These are phyloP conservation scores for Aradophagus sp. DNA, from an alignment of 1,140 invertebrate genomes.

Conservation along the genomic window DNA sequence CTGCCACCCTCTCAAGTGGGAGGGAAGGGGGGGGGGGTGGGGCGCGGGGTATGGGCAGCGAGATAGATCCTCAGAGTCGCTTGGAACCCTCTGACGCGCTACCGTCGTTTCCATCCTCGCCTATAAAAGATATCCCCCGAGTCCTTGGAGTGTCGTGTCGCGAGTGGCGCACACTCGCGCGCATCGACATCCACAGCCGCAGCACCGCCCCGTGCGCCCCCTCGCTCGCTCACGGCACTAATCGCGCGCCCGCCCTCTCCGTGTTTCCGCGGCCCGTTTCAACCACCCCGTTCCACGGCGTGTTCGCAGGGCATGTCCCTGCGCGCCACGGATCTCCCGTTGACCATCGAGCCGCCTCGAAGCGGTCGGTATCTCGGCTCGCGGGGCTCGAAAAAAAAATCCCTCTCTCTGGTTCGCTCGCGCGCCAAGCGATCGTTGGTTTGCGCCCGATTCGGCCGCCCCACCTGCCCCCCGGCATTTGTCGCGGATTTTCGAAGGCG, in stretches of 20 bases:
- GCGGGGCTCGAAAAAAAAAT: conserved; percentile 53
- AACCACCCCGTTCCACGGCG: conserved; percentile 72
- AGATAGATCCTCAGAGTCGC: conserved; percentile 53
- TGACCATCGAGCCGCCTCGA: conserved; percentile 55
- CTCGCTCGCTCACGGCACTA: conserved; percentile 50
- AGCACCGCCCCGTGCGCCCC: conserved; percentile 9
- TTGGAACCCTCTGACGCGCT: conserved; percentile 54
- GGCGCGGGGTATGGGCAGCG: background rate
- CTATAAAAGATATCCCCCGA: conserved; percentile 70
- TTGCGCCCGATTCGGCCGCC: background rate
- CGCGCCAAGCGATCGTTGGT: too few relatives aligned
- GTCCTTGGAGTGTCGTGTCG: conserved; percentile 61
- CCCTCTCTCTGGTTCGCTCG: conserved; percentile 59
- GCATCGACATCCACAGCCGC: conserved; percentile 13
- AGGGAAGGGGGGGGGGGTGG: background rate
- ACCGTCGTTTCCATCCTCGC: conserved; percentile 60
- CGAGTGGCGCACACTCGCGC: conserved; percentile 48
- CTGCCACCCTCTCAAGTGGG: conserved; percentile 7
- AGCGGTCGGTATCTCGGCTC: too few relatives aligned
- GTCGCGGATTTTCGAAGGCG: conserved; percentile 45
- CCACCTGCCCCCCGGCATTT: conserved; percentile 33
- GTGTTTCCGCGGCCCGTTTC: conserved; percentile 74
- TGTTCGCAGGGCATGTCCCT: conserved; percentile 75
- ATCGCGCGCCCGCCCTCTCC: conserved; percentile 71
- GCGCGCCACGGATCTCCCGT: conserved; percentile 57